Evolutionary conservation across 2,113 vertebrate genomes (phyloP), one percentile per base, ranked within the genome.

Genomic region (Marcusenius ussheri): DNA sequence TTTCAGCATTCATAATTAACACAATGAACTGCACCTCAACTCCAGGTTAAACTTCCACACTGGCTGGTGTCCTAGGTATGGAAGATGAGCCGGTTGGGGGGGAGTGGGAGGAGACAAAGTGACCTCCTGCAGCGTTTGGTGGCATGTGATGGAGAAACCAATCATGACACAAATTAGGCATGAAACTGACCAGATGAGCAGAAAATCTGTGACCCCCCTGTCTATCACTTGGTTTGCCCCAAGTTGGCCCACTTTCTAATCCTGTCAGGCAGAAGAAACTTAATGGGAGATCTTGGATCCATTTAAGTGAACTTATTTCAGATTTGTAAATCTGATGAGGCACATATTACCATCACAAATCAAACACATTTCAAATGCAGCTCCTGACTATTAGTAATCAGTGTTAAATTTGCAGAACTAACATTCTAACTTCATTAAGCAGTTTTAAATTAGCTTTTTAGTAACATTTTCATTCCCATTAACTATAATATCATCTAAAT

Each of bases 151-250:
- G 17, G 19, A 91, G 91, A 88, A 93, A 92, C 93, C 92, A 80
- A 92, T 93, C 88, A 90, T 91, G 92, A 84, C 91, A 93, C 92
- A 91, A 92, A 87, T 90, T 94, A 80, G 74, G 15, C 74, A 77
- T 80, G 35, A 39, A 80, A 19, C 74, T 39, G 74, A 86, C 90
- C 88, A 87, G 89, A 92, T 92, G 93, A 95, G 94, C 92, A 93
- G 91, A 89, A 92, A 95, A 87, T 93, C 94, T 95, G 92, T 95
- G 95, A 95, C 95, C 95, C 39, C 91, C 93, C 91, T 94, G 93
- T 92, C 91, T 92, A 91, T 93, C 92, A 91, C 91, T 93, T 42
- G 89, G 91, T 92, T 91, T 89, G 92, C 92, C 89, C 91, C 83
- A 91, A 51, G 46, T 90, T 92, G 93, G 84, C 91, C 92, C 90